Evolutionary conservation across 1,140 invertebrate species (phyloP), one percentile per base, ranked within the genome.

Genomic region (Theocolax elegans): DNA sequence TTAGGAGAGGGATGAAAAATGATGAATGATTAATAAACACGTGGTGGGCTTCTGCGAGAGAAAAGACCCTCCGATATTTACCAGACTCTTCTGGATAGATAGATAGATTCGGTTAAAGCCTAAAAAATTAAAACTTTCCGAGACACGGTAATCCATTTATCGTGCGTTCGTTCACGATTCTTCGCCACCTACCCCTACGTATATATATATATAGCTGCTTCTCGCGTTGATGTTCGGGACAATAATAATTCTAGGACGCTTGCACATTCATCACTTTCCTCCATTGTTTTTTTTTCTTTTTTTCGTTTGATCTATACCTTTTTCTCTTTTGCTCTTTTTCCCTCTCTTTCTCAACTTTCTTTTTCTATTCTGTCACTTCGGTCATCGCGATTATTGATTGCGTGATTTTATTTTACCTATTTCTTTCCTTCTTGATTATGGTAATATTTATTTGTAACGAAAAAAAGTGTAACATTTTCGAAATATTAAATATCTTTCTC

Each of bases 261-360:
- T 15, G 54, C 54, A 17, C 54, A 23, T 40, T 58, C 17, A 42
- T 58, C 35, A 58, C 35, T 42, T 23, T 42, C 19, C 54, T 17
- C 19, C 12, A 40, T 19, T 58, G 10, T 35, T 6, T 35, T 10
- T 58, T 40, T 58, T 25, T 21, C 17, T 27, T 58, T 40, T 21
- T 35, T 35, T 35, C 10, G 10, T 35, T n/a, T n/a, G n/a, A n/a
- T n/a, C n/a, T 23, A 9, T 19, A 31, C 51, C 29, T 31, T 17
- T 29, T 31, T 27, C 1, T 25, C 2, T 10, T 35, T 35, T 35
- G 10, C 12, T 58, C 29, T 56, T 7, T 35, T 4, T 4, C 31
- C 40, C 23, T 58, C 25, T 21, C 17, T 27, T 58, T 40, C 10
- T 23, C 9, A 10, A 17, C 51, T n/a, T 17, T 17, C 10, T 31